phyloP scores from a whole-genome alignment of 2,888 invertebrate genomes.

The Chirona hameri region DNA sequence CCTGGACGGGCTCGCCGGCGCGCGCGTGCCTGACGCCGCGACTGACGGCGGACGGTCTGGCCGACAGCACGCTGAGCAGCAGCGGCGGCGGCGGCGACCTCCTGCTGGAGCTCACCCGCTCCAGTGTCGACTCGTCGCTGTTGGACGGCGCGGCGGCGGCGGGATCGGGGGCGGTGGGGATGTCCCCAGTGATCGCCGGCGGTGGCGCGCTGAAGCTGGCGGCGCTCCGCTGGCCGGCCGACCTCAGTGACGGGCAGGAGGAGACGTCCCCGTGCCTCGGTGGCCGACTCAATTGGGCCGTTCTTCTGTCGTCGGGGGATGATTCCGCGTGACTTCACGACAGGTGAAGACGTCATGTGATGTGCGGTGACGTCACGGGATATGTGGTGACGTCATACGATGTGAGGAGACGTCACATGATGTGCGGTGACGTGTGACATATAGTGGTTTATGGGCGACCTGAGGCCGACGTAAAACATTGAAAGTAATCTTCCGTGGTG shows the following conservation, averaged over 20 bases:
- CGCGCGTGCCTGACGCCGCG: not conserved
- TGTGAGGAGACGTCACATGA: too few species aligned
- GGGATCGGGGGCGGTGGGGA: too few species aligned
- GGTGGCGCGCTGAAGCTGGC: not conserved
- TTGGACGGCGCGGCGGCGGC: not conserved
- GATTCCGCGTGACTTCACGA: not conserved
- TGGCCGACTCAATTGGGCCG: not conserved
- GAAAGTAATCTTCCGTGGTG: too few species aligned
- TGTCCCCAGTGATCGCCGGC: not conserved
- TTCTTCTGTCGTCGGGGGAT: not conserved
- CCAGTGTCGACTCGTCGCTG: not conserved
- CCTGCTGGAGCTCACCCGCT: not conserved
- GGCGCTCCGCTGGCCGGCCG: not conserved
- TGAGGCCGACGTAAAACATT: too few species aligned
- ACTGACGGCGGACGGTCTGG: slow-evolving; percentile 32
- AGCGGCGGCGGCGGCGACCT: not conserved
- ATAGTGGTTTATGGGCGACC: too few species aligned
- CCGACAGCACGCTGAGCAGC: not conserved
- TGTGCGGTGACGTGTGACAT: too few species aligned
- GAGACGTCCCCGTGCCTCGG: not conserved
- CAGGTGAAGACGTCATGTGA: too few species aligned
- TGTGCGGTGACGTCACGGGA: too few species aligned
- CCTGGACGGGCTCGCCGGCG: not conserved
- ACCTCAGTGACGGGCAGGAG: not conserved
- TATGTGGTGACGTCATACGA: too few species aligned